Evolutionary conservation across 2,113 vertebrate genomes (phyloP), one percentile per base, ranked within the genome.

Genomic region (Prietella phreatophila): DNA sequence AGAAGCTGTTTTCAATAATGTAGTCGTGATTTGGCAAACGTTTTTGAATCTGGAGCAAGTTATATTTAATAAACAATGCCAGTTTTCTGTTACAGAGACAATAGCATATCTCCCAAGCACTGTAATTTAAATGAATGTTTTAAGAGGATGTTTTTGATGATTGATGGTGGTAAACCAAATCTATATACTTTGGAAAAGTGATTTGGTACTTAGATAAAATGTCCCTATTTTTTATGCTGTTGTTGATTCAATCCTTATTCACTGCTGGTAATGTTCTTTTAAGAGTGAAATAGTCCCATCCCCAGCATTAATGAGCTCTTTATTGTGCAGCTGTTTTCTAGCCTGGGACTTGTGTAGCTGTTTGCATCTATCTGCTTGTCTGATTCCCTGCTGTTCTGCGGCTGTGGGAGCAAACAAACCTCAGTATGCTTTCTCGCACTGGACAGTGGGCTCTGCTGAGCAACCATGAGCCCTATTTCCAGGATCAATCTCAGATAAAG

Each of bases 291-390:
- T 86, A 84, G 55, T 33, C 86, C 47, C 50, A 87, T 69, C 7
- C 5, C 76, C 39, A 4, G 83, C 84, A 78, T 82, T 90, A 87
- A 83, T 89, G 80, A 78, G n/a, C 83, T 47, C 73, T 87, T 90
- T 90, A 87, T 82, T 86, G 84, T 60, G 56, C 90, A 90, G 90
- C 90, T 90, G 90, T 69, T 39, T 69, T 47, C 88, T 55, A 75
- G 39, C 27, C 78, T 39, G 14, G 47, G 50, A 36, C 50, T 83
- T 76, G 60, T 56, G 82, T 69, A 67, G 75, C 80, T 78, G 63
- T 78, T 55, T 83, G 58, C 7, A 15, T 84, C 75, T 88, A 69
- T 86, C 86, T 86, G 65, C 80, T 69, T 83, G 61, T 47, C 9
- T 65, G 83, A n/a, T 65, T 88, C 81, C 88, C 84, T 88, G 90